phyloP scores from a whole-genome alignment of 2,797 vertebrate genomes.

The Gadopsis bispinosus region DNA sequence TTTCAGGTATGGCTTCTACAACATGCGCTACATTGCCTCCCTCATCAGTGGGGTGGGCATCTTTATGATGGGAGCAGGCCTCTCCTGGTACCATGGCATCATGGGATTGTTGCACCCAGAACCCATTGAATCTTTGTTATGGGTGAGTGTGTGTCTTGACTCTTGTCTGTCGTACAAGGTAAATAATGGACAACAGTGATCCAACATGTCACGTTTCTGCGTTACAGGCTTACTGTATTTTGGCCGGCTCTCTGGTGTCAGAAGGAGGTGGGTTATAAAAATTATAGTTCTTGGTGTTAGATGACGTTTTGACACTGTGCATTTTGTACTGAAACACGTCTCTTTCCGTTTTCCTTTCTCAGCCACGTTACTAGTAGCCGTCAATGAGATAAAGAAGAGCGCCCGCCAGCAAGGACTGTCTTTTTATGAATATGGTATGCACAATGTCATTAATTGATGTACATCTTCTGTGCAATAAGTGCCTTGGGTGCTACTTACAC shows the following conservation, averaged over 20 bases:
- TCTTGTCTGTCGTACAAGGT: not conserved
- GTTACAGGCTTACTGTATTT: constrained; percentile 96
- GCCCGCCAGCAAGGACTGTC: constrained; percentile 87
- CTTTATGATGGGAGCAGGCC: constrained; percentile 99
- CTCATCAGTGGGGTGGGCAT: constrained; percentile 98
- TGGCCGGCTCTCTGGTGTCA: constrained; percentile 96
- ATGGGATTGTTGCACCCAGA: constrained; percentile 95
- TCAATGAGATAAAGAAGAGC: constrained; percentile 96
- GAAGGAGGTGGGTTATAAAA: constrained; percentile 92
- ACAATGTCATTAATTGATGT: not conserved
- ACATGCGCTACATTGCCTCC: constrained; percentile 99
- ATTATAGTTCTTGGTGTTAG: not conserved
- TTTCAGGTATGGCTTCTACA: constrained; percentile 95
- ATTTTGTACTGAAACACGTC: constrained; percentile 13
- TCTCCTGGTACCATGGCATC: constrained; percentile 98
- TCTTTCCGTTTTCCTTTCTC: constrained; percentile 64
- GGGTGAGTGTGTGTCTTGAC: constrained; percentile 85
- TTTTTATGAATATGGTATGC: constrained; percentile 97
- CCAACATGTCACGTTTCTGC: not conserved
- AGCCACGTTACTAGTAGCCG: constrained; percentile 96
- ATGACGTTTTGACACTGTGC: not conserved
- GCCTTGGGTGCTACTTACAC: too few species aligned
- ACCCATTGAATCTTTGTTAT: constrained; percentile 94
- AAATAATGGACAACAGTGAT: not conserved
- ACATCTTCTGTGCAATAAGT: not conserved